These are phyloP conservation scores for Melanotaenia duboulayi DNA, from an alignment of 2,113 vertebrate species.

Conservation along the genomic window DNA sequence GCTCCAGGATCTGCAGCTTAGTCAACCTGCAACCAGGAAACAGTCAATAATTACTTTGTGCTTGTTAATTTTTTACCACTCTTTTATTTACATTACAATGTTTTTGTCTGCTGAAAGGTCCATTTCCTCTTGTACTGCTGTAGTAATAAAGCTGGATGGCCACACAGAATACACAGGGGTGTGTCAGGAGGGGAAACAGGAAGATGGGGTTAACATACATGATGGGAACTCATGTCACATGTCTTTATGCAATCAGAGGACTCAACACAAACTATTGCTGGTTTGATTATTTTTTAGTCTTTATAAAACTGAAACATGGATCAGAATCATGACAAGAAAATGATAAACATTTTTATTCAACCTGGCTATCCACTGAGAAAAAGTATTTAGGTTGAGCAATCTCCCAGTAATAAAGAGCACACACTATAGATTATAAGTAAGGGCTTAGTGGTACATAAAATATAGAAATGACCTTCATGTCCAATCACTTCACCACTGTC, in stretches of 20 bases:
- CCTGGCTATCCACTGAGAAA: neutral
- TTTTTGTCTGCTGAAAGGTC: neutral
- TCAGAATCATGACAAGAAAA: neutral
- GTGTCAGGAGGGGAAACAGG: neutral
- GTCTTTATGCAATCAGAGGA: slow-evolving; percentile 24
- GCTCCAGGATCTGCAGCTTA: slow-evolving; percentile 97
- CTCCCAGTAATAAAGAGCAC: neutral
- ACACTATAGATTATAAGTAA: neutral
- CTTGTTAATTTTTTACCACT: too few relatives aligned
- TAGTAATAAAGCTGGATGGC: neutral
- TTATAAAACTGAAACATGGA: too few relatives aligned
- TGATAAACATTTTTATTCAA: neutral
- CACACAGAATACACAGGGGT: neutral
- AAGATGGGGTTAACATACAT: neutral
- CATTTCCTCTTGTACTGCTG: neutral
- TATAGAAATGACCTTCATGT: neutral
- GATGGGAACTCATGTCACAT: neutral
- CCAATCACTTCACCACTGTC: neutral
- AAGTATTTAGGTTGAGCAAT: neutral
- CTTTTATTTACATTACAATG: neutral
- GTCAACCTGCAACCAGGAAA: slow-evolving; percentile 85
- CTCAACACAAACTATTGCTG: neutral
- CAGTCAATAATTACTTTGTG: neutral
- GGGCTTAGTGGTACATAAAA: neutral
- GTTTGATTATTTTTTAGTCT: neutral